Evolutionary conservation across 2,797 vertebrate genomes (phyloP).

Genomic region (Taenioides sp.): DNA sequence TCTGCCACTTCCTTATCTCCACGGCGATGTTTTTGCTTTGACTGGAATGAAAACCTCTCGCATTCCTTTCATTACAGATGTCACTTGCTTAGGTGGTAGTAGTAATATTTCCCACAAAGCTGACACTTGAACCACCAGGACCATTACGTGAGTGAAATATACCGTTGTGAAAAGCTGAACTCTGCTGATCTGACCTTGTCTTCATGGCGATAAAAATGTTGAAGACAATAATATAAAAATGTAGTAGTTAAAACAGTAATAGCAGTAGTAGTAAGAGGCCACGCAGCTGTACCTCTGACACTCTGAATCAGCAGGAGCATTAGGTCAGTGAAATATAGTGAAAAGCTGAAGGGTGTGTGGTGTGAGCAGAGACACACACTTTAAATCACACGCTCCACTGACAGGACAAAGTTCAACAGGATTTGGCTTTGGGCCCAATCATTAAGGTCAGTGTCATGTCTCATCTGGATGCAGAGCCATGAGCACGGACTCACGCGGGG

Average conservation of each 20-base stretch:
- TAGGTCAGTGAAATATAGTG: constrained; percentile 24
- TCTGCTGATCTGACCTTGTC: too few relatives aligned
- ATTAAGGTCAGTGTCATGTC: constrained; percentile 7
- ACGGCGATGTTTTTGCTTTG: too few relatives aligned
- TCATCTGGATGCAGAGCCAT: constrained; percentile 7
- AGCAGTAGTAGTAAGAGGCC: neutral
- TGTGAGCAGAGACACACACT: constrained; percentile 36
- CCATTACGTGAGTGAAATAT: constrained; percentile 26
- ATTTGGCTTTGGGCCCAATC: constrained; percentile 15
- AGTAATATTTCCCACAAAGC: constrained; percentile 6
- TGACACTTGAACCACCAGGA: constrained; percentile 39
- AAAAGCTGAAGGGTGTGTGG: constrained; percentile 54
- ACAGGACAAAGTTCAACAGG: constrained; percentile 34
- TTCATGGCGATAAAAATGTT: too few relatives aligned
- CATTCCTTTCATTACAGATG: too few relatives aligned
- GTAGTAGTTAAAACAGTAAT: too few relatives aligned
- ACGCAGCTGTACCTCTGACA: constrained; percentile 35
- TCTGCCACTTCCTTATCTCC: too few relatives aligned
- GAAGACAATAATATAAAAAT: too few relatives aligned
- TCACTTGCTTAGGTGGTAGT: too few relatives aligned
- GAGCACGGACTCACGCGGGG: constrained; percentile 3
- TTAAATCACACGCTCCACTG: constrained; percentile 39
- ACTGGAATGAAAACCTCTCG: too few relatives aligned
- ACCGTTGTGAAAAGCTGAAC: too few relatives aligned
- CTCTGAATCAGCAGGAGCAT: constrained; percentile 35